Base-by-base conservation (phyloP, 2,113 vertebrate genomes). In the Chrysochloris asiatica region DNA sequence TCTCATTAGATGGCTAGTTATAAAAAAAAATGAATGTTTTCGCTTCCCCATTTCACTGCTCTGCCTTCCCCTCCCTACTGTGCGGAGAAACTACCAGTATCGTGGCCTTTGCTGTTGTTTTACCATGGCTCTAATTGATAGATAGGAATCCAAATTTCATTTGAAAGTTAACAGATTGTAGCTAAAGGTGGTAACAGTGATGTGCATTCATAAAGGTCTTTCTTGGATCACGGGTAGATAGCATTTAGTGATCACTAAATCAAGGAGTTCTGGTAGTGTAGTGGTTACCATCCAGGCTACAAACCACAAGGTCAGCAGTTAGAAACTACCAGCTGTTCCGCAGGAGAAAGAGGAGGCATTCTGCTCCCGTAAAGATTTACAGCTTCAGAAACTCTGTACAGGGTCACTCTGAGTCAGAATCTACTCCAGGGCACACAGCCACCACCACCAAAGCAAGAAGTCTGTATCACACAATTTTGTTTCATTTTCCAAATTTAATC, bases 201-300 rank as follows among this genome's bases (percentile, higher is more conserved):
- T 94, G 92, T 92, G 89, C 90, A 95, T 83, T 94, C 79, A 83
- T 43, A 87, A 86, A 95, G 63, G 67, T 90, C 76, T 89, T 75
- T 90, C n/a, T 76, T 90, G 80, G 85, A 84, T 85, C 45, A 65
- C 22, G 59, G 76, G 54, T 56, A 83, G 63, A 26, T 47, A 81
- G 38, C 8, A 94, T 72, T 0, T 84, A 73, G 63, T 43, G 83
- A 90, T 54, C 43, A 59, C 45, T 54, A 61, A 50, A 50, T 45
- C 52, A 82, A 4, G 21, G 76, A 54, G 61, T 75, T n/a, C n/a
- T n/a, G n/a, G n/a, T n/a, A n/a, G n/a, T n/a, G n/a, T n/a, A n/a
- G n/a, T n/a, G n/a, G n/a, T n/a, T n/a, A n/a, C n/a, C n/a, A n/a
- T n/a, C n/a, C n/a, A n/a, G n/a, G n/a, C n/a, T n/a, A n/a, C n/a